Percentiles rank a stretch among this genome's conserved stretches.
phyloP scores from a whole-genome alignment of 2,113 vertebrate species.

The Solea senegalensis region DNA sequence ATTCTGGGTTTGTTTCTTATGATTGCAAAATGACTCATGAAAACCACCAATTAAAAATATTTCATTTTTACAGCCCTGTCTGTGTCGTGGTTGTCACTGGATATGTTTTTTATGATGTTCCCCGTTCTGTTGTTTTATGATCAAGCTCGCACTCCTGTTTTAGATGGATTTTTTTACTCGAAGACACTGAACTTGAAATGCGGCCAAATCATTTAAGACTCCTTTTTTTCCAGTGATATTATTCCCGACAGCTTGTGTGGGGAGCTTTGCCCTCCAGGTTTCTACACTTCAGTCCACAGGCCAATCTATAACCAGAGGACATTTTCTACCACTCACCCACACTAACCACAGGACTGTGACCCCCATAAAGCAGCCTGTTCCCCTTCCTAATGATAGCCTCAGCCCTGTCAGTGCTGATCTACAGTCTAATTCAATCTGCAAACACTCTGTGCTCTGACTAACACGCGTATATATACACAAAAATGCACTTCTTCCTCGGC shows the following conservation, averaged over 20 bases:
- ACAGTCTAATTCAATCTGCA: slow-evolving; percentile 66
- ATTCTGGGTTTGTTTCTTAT: slow-evolving; percentile 72
- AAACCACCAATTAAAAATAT: slow-evolving; percentile 80
- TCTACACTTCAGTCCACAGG: slow-evolving; percentile 15
- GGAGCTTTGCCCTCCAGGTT: slow-evolving; percentile 29
- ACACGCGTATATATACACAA: slow-evolving; percentile 31
- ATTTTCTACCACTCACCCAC: slow-evolving; percentile 37
- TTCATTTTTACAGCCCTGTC: slow-evolving; percentile 76
- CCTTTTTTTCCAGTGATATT: slow-evolving; percentile 6
- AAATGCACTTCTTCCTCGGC: slow-evolving; percentile 23
- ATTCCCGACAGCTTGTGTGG: slow-evolving; percentile 15
- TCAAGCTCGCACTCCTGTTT: neutral
- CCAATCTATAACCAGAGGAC: slow-evolving; percentile 40
- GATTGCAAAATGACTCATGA: slow-evolving; percentile 79
- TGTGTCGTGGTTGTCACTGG: slow-evolving; percentile 56
- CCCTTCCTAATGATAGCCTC: slow-evolving; percentile 30
- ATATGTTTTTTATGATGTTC: slow-evolving; percentile 7
- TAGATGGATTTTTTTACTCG: neutral
- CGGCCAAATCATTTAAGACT: slow-evolving; percentile 12
- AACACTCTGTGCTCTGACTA: slow-evolving; percentile 26
- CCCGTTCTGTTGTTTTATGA: slow-evolving; percentile 15
- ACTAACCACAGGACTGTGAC: slow-evolving; percentile 60
- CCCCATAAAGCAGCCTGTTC: slow-evolving; percentile 57
- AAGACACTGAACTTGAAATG: slow-evolving; percentile 22
- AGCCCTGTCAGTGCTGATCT: slow-evolving; percentile 64